A percentile compares a stretch with the other conserved stretches of the same genome.
Conservation (phyloP, 2,113 vertebrate genomes). For the Boulengerochromis microlepis region DNA sequence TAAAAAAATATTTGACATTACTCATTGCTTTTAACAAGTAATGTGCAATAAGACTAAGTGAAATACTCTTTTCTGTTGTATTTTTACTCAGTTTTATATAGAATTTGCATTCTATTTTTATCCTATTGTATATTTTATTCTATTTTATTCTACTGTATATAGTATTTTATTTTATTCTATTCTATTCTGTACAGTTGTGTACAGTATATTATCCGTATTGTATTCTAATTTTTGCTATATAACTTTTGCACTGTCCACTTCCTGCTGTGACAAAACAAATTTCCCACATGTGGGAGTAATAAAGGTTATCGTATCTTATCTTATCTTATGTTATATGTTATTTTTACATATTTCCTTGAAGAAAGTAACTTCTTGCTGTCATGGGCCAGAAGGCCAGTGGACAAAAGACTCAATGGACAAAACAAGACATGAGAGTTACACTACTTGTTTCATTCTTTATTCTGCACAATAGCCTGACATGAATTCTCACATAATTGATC, state of each 20-base stretch:
- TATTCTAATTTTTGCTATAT: background rate
- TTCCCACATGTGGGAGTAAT: background rate
- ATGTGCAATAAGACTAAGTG: background rate
- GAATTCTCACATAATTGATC: background rate
- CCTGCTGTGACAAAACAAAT: background rate
- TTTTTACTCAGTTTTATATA: background rate
- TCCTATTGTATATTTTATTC: background rate
- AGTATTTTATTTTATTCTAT: background rate
- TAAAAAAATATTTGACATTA: background rate
- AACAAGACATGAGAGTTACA: background rate
- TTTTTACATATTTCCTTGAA: background rate
- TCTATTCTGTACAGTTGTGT: background rate
- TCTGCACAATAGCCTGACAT: background rate
- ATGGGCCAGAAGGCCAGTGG: background rate
- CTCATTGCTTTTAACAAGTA: background rate
- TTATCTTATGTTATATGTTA: background rate
- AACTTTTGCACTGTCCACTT: background rate
- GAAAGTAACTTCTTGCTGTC: background rate
- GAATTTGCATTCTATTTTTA: background rate
- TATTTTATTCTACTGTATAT: background rate
- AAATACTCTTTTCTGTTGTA: background rate
- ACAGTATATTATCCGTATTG: background rate
- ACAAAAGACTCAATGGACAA: background rate
- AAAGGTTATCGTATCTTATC: background rate
- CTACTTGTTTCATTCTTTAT: background rate